phyloP scores from a whole-genome alignment of 2,797 vertebrate genomes.

The Echeneis naucrates region DNA sequence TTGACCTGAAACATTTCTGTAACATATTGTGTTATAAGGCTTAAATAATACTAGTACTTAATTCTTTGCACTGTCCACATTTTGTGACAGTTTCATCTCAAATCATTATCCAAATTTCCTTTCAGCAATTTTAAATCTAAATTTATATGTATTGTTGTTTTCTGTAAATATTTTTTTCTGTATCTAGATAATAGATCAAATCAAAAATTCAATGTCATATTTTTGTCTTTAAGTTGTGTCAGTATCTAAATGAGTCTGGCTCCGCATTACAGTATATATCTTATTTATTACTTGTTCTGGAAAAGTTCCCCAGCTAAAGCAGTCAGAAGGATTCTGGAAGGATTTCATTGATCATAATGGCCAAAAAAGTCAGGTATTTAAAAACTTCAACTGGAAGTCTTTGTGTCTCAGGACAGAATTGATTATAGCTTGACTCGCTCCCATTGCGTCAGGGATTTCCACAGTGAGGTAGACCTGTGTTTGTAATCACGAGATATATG shows the following conservation, averaged over 20 bases:
- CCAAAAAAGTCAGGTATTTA: too few species aligned
- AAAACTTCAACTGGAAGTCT: too few species aligned
- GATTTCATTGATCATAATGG: too few species aligned
- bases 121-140: not conserved
- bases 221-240: not conserved
- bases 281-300: too few species aligned
- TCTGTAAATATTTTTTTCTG: constrained; percentile 1
- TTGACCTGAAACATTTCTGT: constrained; percentile 12
- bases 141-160: not conserved
- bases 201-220: not conserved
- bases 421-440: too few species aligned
- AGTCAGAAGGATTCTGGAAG: too few species aligned
- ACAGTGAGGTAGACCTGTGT: too few species aligned
- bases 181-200: not conserved
- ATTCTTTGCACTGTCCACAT: not conserved
- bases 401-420: too few species aligned
- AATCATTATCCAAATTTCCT: not conserved
- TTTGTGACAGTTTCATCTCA: not conserved
- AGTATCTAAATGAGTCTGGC: not conserved
- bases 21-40: not conserved
- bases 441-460: too few species aligned
- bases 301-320: too few species aligned
- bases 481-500: too few species aligned
- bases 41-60: not conserved
- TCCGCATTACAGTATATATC: not conserved